Conservation (phyloP, 2,888 invertebrate species). For the Sylvicola cinctus region DNA sequence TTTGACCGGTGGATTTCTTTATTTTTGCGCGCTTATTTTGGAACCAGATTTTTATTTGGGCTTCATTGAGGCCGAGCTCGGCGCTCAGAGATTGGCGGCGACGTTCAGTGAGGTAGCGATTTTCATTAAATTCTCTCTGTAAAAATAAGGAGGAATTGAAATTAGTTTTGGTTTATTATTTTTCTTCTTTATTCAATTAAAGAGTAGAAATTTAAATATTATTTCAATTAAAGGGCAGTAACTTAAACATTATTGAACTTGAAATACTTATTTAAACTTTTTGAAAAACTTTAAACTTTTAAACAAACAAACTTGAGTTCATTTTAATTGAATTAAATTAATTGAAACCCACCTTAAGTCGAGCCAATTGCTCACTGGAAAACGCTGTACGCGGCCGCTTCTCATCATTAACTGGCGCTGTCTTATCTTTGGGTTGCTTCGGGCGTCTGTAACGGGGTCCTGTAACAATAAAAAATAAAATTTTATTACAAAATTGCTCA, state of each 20-base stretch:
- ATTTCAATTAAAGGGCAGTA: conserved; percentile 1
- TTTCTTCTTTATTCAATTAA: no score
- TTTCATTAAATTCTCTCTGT: conserved; percentile 76
- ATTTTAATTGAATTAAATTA: conserved; percentile 4
- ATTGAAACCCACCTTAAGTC: conserved; percentile 45
- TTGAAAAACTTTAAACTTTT: conserved; percentile 3
- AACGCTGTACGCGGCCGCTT: conserved; percentile 93
- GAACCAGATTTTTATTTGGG: conserved; percentile 96
- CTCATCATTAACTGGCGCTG: conserved; percentile 39
- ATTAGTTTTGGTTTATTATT: neutral
- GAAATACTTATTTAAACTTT: no score
- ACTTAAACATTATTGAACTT: no score
- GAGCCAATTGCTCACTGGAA: conserved; percentile 76
- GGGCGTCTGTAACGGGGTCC: conserved; percentile 26
- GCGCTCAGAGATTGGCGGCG: conserved; percentile 77
- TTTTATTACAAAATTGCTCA: no score
- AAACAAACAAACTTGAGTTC: no score
- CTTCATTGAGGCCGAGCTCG: conserved; percentile 82
- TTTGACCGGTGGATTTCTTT: conserved; percentile 73
- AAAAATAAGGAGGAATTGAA: conserved; percentile 7
- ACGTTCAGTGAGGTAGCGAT: conserved; percentile 81
- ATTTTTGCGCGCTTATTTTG: conserved; percentile 94
- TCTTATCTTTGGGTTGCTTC: conserved; percentile 24
- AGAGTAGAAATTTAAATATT: no score
- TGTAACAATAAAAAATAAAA: no score